Evolutionary conservation across 2,888 invertebrate genomes (phyloP).

Genomic region (Cataglyphis livida): DNA sequence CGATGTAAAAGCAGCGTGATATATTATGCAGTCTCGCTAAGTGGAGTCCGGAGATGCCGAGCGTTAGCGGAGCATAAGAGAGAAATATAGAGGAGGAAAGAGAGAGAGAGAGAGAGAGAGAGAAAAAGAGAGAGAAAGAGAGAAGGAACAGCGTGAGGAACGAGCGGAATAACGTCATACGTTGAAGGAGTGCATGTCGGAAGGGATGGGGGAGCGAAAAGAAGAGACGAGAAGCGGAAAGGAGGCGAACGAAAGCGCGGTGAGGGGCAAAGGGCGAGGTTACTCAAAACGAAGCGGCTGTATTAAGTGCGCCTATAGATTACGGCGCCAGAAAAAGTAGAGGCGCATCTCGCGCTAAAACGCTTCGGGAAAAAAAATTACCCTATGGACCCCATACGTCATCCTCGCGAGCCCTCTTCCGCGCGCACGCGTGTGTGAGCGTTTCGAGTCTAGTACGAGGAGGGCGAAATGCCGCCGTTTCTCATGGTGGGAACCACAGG

Average conservation of each 20-base stretch:
- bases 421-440: conserved; percentile 12
- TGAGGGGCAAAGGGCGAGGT: conserved; percentile 69
- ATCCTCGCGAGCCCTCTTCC: conserved; percentile 67
- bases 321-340: conserved; percentile 76
- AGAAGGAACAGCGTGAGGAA: conserved; percentile 32
- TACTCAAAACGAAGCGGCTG: conserved; percentile 81
- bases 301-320: conserved; percentile 85
- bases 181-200: conserved; percentile 38
- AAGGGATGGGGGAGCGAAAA: conserved; percentile 36
- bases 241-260: conserved; percentile 49
- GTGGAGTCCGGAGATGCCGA: conserved; percentile 77
- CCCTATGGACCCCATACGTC: conserved; percentile 78
- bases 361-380: conserved; percentile 78
- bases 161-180: conserved; percentile 39
- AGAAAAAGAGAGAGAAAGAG: conserved; percentile 52
- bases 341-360: conserved; percentile 80
- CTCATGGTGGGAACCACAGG: conserved; percentile 28
- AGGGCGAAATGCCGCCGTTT: conserved; percentile 31
- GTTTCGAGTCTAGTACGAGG: conserved; percentile 13
- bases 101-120: conserved; percentile 47
- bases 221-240: conserved; percentile 39
- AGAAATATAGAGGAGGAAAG: neutral
- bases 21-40: conserved; percentile 82
- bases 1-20: conserved; percentile 78
- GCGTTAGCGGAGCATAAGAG: conserved; percentile 35